These are phyloP conservation scores for Thunnus maccoyii DNA, from an alignment of 2,113 vertebrate genomes.

Conservation along the genomic window DNA sequence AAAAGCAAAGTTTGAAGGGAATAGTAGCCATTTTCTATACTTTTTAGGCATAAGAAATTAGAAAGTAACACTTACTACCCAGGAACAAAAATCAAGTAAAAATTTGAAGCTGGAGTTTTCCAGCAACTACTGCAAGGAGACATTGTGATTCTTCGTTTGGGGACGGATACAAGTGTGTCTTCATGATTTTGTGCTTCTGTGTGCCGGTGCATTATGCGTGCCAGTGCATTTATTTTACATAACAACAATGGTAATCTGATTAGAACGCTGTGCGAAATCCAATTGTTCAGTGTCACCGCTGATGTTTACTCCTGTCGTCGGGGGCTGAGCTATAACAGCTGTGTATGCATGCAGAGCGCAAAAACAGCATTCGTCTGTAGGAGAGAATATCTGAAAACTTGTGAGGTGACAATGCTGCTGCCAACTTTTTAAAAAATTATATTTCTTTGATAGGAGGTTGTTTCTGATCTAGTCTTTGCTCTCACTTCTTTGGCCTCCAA, in stretches of 20 bases:
- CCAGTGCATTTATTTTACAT: slow-evolving; percentile 49
- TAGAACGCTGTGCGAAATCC: slow-evolving; percentile 38
- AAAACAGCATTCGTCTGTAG: slow-evolving; percentile 6
- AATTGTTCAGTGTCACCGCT: slow-evolving; percentile 42
- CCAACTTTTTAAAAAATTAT: slow-evolving; percentile 28
- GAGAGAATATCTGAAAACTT: slow-evolving; percentile 6
- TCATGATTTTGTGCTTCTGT: not conserved
- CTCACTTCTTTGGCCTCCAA: slow-evolving; percentile 17
- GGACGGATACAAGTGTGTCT: slow-evolving; percentile 22
- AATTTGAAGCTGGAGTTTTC: slow-evolving; percentile 15
- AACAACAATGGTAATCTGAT: slow-evolving; percentile 60
- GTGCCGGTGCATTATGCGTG: not conserved
- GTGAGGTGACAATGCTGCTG: slow-evolving; percentile 39
- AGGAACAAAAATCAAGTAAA: no score
- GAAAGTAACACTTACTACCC: no score
- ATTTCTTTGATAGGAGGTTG: slow-evolving; percentile 39
- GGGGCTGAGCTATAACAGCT: slow-evolving; percentile 39
- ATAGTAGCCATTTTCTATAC: no score
- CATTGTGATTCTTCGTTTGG: slow-evolving; percentile 16
- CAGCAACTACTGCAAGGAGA: slow-evolving; percentile 24
- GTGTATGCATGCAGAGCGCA: slow-evolving; percentile 10
- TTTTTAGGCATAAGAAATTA: no score
- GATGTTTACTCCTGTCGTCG: slow-evolving; percentile 28
- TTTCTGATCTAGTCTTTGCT: slow-evolving; percentile 42
- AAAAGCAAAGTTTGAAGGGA: no score